Conservation (phyloP, 2,888 invertebrate genomes). For the Endomychus coccineus region DNA sequence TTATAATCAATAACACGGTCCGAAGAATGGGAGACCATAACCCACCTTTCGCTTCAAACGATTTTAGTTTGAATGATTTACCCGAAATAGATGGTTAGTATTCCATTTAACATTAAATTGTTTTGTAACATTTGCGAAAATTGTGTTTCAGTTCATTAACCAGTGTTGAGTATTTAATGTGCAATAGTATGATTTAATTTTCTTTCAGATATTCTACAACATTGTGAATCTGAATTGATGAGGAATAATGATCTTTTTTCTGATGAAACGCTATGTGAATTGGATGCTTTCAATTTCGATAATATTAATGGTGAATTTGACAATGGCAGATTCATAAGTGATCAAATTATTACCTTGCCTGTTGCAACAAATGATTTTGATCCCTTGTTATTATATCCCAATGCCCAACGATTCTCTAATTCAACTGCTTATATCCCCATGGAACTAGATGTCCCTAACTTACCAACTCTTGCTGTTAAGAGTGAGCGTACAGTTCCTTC, state of each 20-base stretch:
- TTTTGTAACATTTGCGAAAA: background rate
- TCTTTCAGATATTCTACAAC: slow-evolving; percentile 56
- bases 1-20: slow-evolving; percentile 39
- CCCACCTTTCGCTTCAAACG: slow-evolving; percentile 44
- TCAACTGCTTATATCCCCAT: background rate
- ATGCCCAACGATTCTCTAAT: slow-evolving; percentile 5
- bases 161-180: slow-evolving; percentile 2
- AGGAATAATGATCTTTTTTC: slow-evolving; percentile 47
- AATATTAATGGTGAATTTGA: slow-evolving; percentile 43
- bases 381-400: slow-evolving; percentile 13
- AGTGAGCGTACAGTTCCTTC: slow-evolving; percentile 3
- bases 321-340: slow-evolving; percentile 33
- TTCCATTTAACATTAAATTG: slow-evolving; percentile 7
- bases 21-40: slow-evolving; percentile 39
- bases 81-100: slow-evolving; percentile 61
- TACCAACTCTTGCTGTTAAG: background rate
- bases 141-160: background rate
- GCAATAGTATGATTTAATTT: slow-evolving; percentile 13
- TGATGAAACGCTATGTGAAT: slow-evolving; percentile 47
- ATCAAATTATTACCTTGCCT: slow-evolving; percentile 30
- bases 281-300: slow-evolving; percentile 45
- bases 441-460: slow-evolving; percentile 3
- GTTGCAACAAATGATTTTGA: slow-evolving; percentile 30
- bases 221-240: slow-evolving; percentile 61
- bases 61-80: slow-evolving; percentile 60